Evolutionary conservation across 1,140 invertebrate species (phyloP), one percentile per base, ranked within the genome.

Genomic region (Zaprionus tsacasi): DNA sequence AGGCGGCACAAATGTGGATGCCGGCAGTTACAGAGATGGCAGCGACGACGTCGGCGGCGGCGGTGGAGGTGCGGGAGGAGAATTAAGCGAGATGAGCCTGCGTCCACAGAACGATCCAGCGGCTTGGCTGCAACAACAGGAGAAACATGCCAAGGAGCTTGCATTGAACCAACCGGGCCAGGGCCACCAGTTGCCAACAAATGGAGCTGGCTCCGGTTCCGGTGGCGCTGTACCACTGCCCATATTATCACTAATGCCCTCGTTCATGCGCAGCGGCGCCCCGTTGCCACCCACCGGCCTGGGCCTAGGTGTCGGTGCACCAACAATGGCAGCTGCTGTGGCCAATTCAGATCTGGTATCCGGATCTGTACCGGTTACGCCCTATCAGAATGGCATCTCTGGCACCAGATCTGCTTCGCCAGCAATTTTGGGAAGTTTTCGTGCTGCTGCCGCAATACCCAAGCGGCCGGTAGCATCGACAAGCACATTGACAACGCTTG

Each of bases 211-310:
- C 45, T 61, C 70, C 10, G 81, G 57, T 17, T 50, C 67, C n/a
- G 78, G 80, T 25, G 88, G 86, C 50, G 70, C 61, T 21, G 93
- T 94, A 78, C 94, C 93, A 75, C 93, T 91, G 43, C 92, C 92
- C 36, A 92, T 93, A 25, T 76, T 92, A n/a, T 85, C 92, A 10
- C 70, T 93, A 11, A 92, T 93, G 92, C 92, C 92, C 48, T 87
- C 92, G 45, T 93, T 93, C 48, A 92, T 92, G 91, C 87, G 86
- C 65, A 81, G 91, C 58, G 82, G 91, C 35, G 91, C 86, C 40
- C 92, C 94, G 94, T 91, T 94, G 94, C 92, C 96, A n/a, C 45
- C 25, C 21, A 38, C 96, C 95, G 94, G 70, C 0, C n/a, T 50
- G 3, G 45, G 45, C 11, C 13, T 74, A 1, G 71, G 71, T 95